These are phyloP conservation scores for roundworm (Caenorhabditis elegans) DNA, from an alignment of 1,140 invertebrate species.

Conservation along the genomic window DNA sequence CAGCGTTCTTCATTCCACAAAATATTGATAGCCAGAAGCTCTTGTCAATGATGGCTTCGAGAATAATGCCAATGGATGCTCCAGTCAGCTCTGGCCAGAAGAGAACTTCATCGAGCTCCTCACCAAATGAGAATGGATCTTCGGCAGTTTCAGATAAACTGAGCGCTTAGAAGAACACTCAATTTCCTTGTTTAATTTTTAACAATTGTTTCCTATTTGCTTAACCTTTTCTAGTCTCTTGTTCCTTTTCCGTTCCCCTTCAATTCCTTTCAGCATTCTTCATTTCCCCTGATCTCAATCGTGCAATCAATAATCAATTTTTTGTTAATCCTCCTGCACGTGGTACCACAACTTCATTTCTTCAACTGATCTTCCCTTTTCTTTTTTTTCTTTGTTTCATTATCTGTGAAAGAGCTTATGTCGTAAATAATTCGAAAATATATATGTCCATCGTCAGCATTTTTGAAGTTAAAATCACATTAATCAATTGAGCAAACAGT, in stretches of 20 bases:
- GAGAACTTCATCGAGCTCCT: neutral
- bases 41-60: neutral
- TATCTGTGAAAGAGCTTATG: neutral
- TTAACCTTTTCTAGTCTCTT: conserved; percentile 8
- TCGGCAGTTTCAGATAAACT: neutral
- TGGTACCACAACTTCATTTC: neutral
- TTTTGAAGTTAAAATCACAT: neutral
- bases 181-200: too few species aligned
- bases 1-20: neutral
- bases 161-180: too few species aligned
- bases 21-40: conserved; percentile 16
- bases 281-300: neutral
- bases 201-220: neutral
- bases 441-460: neutral
- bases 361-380: neutral
- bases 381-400: neutral
- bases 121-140: conserved; percentile 14
- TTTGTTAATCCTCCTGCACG: neutral
- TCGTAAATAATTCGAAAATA: neutral
- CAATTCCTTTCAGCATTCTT: conserved; percentile 26
- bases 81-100: neutral
- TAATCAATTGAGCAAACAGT: neutral
- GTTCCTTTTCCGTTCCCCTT: conserved; percentile 18
- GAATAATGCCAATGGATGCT: neutral
- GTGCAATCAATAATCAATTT: neutral